These are phyloP conservation scores for Riptortus pedestris DNA, from an alignment of 1,140 invertebrate species.

Conservation along the genomic window DNA sequence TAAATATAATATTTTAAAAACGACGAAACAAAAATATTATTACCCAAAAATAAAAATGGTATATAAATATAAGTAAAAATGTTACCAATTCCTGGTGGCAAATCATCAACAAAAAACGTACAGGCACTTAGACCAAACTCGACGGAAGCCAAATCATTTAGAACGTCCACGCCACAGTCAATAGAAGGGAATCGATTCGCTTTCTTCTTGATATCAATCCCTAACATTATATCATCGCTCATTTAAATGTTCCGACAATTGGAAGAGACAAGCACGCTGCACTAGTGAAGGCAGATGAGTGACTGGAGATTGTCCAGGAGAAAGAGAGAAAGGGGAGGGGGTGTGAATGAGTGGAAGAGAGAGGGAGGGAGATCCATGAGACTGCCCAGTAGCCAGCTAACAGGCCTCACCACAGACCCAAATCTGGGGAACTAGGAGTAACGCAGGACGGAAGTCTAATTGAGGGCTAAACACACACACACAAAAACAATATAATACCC, in stretches of 20 bases:
- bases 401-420: conserved; percentile 1
- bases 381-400: background rate
- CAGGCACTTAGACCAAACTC: conserved; percentile 2
- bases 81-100: background rate
- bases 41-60: no score
- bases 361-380: background rate
- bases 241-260: no score
- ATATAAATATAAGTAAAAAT: background rate
- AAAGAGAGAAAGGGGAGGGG: background rate
- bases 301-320: no score
- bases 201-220: background rate
- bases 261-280: no score
- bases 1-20: no score
- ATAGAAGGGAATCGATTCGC: background rate
- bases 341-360: background rate
- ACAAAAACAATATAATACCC: no score
- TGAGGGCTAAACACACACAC: no score
- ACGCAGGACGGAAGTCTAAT: no score
- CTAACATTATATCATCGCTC: no score
- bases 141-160: background rate
- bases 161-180: background rate
- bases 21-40: background rate
- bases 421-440: background rate
- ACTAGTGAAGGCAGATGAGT: no score
- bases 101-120: background rate